Evolutionary conservation across 2,888 invertebrate genomes (phyloP), one percentile per base, ranked within the genome.

Genomic region (Xiphydria camelus): DNA sequence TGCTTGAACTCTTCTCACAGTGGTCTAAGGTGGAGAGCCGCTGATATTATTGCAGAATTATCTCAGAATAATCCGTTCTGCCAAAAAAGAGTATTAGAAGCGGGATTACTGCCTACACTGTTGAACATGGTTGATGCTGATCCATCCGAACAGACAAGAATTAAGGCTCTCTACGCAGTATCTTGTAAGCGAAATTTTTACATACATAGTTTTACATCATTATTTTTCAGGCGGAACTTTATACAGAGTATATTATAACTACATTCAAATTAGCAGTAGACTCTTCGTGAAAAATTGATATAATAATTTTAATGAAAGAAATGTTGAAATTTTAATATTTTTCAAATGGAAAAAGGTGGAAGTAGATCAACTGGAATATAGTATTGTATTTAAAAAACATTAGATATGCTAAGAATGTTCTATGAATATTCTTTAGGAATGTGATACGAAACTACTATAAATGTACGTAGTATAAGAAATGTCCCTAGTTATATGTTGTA

Each of bases 51-150:
- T 2, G 93, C 88, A 0, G 88, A 87, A 61, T 72, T 92, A 45
- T 85, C 88, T 22, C 94, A 95, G 76, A 93, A 94, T 76, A 94
- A 94, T 76, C 84, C 87, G 0, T 87, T 82, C 67, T 91, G 91
- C 60, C 94, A 95, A 72, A 75, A 82, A 18, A 78, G 80, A 29
- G 83, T 87, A n/a, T 57, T 89, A 4, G 84, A 87, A 48, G 78
- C 80, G 34, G 83, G 84, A 0, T 76, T 88, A 5, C 73, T 94
- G 31, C 82, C 84, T 0, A 76, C 81, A 5, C 72, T 94, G 10
- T 71, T 88, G 43, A 73, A 86, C 7, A 81, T 83, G 56, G 76
- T 75, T 6, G 79, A 80, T 49, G 70, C 76, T 0, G 87, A 88
- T 64, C 67, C 75, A 0, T 78, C 80, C 2, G 75, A 78, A 10